Base-by-base conservation (phyloP, 2,113 vertebrate species). In the Pseudorhombus dupliciocellatus region DNA sequence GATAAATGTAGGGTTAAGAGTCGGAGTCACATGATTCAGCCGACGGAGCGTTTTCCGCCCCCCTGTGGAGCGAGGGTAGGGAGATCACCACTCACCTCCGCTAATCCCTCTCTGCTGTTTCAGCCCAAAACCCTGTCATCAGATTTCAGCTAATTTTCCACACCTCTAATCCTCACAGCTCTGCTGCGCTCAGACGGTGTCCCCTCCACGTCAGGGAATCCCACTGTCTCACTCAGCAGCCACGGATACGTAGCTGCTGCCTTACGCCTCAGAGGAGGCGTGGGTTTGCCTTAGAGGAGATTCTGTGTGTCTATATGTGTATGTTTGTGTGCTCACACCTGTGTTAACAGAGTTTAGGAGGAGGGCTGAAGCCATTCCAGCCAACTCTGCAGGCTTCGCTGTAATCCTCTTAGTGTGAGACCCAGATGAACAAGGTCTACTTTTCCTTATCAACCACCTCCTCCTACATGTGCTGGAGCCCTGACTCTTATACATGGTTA, bases 371-470 rank as follows among this genome's bases (percentile, higher is more conserved):
- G n/a, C 24, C 70, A 60, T 69, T 86, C 62, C 77, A 74, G 78
- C 82, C 79, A 83, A 62, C 75, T 87, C 84, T 75, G 62, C 76
- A 75, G 85, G 83, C 79, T 64, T n/a, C 73, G 62, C 44, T 63
- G 62, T 91, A 90, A 90, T 93, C 89, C 82, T 92, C 88, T 89
- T 84, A 90, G 55, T 1, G 16, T 51, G 21, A 71, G 76, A 80
- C 77, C 80, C 66, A 2, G 15, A 76, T 34, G 57, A 80, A 70
- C 76, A 7, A 83, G 70, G 73, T 58, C 71, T 75, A 57, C 69
- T 14, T 66, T 48, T 72, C 46, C 73, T 66, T 62, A 72, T 89
- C 87, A 73, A 69, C 84, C 73, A 1, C 66, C 73, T 56, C 73
- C 59, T 79, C 73, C 30, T 75, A 65, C 15, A 56, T 59, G 9